Percentiles rank a stretch among this genome's conserved stretches.
Conservation (phyloP, 1,140 invertebrate species). For the Trichonephila inaurata region DNA sequence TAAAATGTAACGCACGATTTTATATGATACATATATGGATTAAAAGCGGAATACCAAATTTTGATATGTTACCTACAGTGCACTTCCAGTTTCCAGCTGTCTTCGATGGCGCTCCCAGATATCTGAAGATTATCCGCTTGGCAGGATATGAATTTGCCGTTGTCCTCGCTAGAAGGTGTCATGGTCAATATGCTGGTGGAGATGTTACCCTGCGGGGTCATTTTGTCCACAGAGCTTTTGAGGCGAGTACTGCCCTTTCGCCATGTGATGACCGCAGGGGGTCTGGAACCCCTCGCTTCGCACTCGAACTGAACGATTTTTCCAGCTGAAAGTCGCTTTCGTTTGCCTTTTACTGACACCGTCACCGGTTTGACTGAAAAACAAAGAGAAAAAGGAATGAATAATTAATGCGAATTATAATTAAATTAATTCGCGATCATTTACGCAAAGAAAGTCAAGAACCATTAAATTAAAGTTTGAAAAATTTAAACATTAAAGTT, state of each 20-base stretch:
- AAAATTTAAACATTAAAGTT: no score
- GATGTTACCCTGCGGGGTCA: slow-evolving; percentile 74
- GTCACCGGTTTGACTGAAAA: slow-evolving; percentile 88
- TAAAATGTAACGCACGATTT: no score
- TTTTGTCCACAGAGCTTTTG: slow-evolving; percentile 74
- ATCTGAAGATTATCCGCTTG: slow-evolving; percentile 88
- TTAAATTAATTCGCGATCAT: neutral
- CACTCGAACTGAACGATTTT: slow-evolving; percentile 91
- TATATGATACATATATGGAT: no score
- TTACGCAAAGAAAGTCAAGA: no score
- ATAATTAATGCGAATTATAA: neutral
- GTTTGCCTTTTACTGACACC: slow-evolving; percentile 88
- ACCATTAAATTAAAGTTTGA: no score
- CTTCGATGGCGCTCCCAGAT: slow-evolving; percentile 86
- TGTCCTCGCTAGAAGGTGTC: slow-evolving; percentile 87
- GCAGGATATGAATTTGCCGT: slow-evolving; percentile 90
- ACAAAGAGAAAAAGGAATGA: neutral
- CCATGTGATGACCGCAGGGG: slow-evolving; percentile 93
- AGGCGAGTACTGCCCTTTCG: slow-evolving; percentile 79
- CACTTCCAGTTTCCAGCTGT: slow-evolving; percentile 91
- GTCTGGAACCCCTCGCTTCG: slow-evolving; percentile 90
- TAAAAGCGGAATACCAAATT: neutral
- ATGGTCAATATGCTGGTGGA: slow-evolving; percentile 75
- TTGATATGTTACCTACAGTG: slow-evolving; percentile 86
- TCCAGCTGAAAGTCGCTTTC: slow-evolving; percentile 90